phyloP scores from a whole-genome alignment of 2,888 invertebrate genomes.

The Meandrusa payeni region DNA sequence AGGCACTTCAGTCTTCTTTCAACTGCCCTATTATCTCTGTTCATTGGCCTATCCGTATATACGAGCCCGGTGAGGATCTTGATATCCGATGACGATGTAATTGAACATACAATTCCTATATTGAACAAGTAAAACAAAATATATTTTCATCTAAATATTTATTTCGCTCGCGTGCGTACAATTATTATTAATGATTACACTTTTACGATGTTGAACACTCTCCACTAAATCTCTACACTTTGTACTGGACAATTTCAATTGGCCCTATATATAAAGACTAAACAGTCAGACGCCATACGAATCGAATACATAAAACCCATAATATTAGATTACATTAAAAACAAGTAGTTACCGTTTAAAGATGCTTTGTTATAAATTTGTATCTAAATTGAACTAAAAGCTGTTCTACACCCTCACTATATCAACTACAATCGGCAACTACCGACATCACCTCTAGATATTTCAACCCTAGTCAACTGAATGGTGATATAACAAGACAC shows the following conservation, averaged over 20 bases:
- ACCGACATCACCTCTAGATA: slow-evolving; percentile 43
- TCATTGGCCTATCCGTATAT: too few relatives aligned
- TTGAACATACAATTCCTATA: too few relatives aligned
- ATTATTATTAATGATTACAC: slow-evolving; percentile 59
- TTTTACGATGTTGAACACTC: slow-evolving; percentile 39
- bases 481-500: slow-evolving; percentile 33
- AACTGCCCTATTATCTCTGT: too few relatives aligned
- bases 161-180: slow-evolving; percentile 61
- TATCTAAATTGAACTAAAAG: background rate
- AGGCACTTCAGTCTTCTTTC: too few relatives aligned
- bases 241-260: slow-evolving; percentile 66
- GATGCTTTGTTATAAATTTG: background rate
- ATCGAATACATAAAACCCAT: too few relatives aligned
- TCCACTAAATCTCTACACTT: slow-evolving; percentile 52
- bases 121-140: slow-evolving; percentile 40
- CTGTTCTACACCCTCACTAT: slow-evolving; percentile 28
- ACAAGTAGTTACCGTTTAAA: too few relatives aligned
- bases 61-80: too few relatives aligned
- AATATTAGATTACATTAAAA: too few relatives aligned
- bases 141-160: slow-evolving; percentile 63
- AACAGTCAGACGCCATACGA: slow-evolving; percentile 6
- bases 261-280: slow-evolving; percentile 13
- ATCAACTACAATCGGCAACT: slow-evolving; percentile 10
- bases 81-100: too few relatives aligned
- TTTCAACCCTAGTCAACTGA: slow-evolving; percentile 53